Evolutionary conservation across 2,797 vertebrate species (phyloP), one percentile per base, ranked within the genome.

Genomic region (Mus caroli): DNA sequence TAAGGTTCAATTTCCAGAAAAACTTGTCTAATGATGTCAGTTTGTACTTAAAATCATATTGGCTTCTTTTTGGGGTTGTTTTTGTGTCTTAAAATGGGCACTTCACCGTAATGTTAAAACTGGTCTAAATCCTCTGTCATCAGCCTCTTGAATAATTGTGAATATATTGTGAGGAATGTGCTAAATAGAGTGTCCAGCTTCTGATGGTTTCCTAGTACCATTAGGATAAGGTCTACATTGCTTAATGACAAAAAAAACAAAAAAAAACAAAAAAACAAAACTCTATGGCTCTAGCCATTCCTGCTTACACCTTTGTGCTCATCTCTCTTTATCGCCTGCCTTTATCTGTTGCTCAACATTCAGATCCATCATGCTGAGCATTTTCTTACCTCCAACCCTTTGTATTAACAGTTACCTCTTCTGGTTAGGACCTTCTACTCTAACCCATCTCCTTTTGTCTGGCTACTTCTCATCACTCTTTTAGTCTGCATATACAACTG

Each of bases 11-110:
- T 40, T 86, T 92, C 82, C 73, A 92, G 91, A 95, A 91, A 78
- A 85, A 43, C 50, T 28, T 40, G 73, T 24, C 9, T 69, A 71
- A 64, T 56, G 56, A 92, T 58, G 37, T 62, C 85, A 78, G 43
- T 67, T 95, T 89, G 90, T 77, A 52, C 58, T 95, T 95, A 80
- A 94, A 96, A 93, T 88, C 43, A 88, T 91, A 34, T 58, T 93
- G 31, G 50, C 31, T 54, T 86, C 15, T 71, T 86, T 67, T 26
- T 7, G 4, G 24, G 64, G 17, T 31, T 50, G 37, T 11, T 54
- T 20, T 40, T 37, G 22, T 69, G 62, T 79, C n/a, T 54, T 67
- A 62, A 80, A 26, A 56, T 69, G n/a, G 17, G 13, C 14, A 22
- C 62, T 40, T 26, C 73, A 89, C 43, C 56, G 19, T 19, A 24